These are phyloP conservation scores for Pangasius djambal DNA, from an alignment of 2,797 vertebrate species.

Conservation along the genomic window DNA sequence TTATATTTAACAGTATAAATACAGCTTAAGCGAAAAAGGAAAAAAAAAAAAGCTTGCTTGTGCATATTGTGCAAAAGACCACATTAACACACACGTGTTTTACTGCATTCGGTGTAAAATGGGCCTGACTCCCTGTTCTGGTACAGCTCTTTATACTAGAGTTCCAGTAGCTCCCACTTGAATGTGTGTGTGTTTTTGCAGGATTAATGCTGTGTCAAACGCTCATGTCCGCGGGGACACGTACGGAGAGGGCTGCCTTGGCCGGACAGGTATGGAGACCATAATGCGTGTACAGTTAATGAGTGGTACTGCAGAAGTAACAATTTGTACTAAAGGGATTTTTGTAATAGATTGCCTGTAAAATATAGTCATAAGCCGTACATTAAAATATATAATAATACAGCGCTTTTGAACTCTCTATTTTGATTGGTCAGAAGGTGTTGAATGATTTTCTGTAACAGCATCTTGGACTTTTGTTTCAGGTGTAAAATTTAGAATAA, in stretches of 20 bases:
- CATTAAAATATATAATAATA: not conserved
- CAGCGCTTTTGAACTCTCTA: not conserved
- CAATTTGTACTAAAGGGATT: not conserved
- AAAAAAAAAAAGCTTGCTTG: too few relatives aligned
- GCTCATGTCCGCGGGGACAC: slow-evolving; percentile 89
- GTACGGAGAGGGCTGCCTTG: slow-evolving; percentile 88
- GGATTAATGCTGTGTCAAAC: slow-evolving; percentile 94
- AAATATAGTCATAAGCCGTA: slow-evolving; percentile 70
- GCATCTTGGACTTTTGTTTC: not conserved
- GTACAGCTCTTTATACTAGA: not conserved
- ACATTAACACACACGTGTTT: not conserved
- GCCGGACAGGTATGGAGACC: slow-evolving; percentile 78
- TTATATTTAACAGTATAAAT: not conserved
- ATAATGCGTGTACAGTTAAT: slow-evolving; percentile 15
- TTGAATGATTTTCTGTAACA: not conserved
- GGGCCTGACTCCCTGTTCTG: not conserved
- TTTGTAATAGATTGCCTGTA: slow-evolving; percentile 66
- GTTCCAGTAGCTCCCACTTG: not conserved
- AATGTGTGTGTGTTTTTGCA: slow-evolving; percentile 55
- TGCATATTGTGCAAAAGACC: not conserved
- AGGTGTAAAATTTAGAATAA: not conserved
- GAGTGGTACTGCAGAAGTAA: not conserved
- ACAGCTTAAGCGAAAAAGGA: not conserved
- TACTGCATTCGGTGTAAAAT: not conserved
- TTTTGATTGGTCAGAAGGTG: not conserved